These are phyloP conservation scores for Fragum fragum DNA, from an alignment of 2,888 invertebrate species.

Conservation along the genomic window DNA sequence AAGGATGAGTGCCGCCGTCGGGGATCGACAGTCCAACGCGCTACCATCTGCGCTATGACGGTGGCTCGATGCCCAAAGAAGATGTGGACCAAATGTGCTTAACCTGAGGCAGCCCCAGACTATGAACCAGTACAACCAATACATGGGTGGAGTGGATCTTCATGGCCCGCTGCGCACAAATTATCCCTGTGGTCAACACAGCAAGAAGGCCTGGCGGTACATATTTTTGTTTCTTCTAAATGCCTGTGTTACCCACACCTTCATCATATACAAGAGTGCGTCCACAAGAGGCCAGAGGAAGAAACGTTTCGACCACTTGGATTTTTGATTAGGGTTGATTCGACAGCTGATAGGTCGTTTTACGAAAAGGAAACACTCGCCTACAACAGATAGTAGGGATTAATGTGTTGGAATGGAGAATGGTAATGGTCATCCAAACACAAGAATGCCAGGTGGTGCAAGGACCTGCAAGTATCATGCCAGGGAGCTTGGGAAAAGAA, in stretches of 20 bases:
- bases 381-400: neutral
- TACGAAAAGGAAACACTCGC: constrained; percentile 13
- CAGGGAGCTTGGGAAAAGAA: neutral
- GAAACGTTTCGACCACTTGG: constrained; percentile 36
- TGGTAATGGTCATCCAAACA: constrained; percentile 15
- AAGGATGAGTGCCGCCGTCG: too few relatives aligned
- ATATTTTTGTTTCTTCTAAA: constrained; percentile 49
- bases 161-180: constrained; percentile 37
- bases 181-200: constrained; percentile 27
- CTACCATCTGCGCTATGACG: too few relatives aligned
- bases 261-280: constrained; percentile 25
- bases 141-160: constrained; percentile 49
- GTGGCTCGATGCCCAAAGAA: too few relatives aligned
- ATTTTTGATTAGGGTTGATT: constrained; percentile 34
- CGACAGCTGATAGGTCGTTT: constrained; percentile 36
- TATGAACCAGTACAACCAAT: constrained; percentile 26
- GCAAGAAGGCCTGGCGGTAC: constrained; percentile 46
- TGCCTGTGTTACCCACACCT: constrained; percentile 46
- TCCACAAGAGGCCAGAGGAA: neutral
- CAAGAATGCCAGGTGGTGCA: constrained; percentile 17
- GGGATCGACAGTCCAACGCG: too few relatives aligned
- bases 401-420: constrained; percentile 21
- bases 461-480: too few relatives aligned
- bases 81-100: neutral
- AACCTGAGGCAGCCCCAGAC: constrained; percentile 29